Evolutionary conservation across 2,797 vertebrate genomes (phyloP).

Genomic region (Alfaro cultratus): DNA sequence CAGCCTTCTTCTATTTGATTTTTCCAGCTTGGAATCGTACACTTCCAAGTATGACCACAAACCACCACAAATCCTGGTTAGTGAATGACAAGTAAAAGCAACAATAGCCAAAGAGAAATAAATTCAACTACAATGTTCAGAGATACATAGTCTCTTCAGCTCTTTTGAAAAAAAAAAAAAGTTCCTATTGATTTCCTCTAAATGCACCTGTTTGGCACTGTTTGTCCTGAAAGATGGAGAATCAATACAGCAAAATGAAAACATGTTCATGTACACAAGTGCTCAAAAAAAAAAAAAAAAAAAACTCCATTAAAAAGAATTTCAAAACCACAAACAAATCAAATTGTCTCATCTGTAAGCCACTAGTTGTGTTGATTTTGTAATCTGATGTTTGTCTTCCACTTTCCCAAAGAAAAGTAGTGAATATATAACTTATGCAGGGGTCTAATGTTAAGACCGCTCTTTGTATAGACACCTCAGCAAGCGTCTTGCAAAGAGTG

Average conservation of each 20-base stretch:
- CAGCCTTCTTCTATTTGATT: background rate
- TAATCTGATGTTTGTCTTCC: constrained; percentile 50
- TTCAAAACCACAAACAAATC: constrained; percentile 46
- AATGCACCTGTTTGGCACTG: constrained; percentile 44
- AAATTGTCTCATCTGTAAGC: constrained; percentile 65
- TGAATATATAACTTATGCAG: constrained; percentile 52
- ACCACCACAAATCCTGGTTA: background rate
- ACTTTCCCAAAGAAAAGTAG: constrained; percentile 39
- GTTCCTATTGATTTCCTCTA: constrained; percentile 42
- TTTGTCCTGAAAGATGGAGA: constrained; percentile 47
- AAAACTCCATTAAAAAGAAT: constrained; percentile 40
- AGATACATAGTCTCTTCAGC: constrained; percentile 34
- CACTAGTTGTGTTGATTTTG: constrained; percentile 47
- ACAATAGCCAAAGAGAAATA: background rate
- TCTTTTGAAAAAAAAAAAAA: constrained; percentile 45
- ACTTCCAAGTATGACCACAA: background rate
- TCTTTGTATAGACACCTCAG: constrained; percentile 43
- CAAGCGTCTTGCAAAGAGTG: constrained; percentile 70
- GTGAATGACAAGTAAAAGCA: constrained; percentile 2
- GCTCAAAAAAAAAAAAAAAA: constrained; percentile 32
- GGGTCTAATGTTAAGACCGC: constrained; percentile 24
- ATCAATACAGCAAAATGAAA: constrained; percentile 63
- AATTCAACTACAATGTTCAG: constrained; percentile 36
- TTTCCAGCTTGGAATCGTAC: background rate
- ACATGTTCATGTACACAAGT: constrained; percentile 23